Conservation (phyloP, 2,113 vertebrate species). For the Podilymbus podiceps region DNA sequence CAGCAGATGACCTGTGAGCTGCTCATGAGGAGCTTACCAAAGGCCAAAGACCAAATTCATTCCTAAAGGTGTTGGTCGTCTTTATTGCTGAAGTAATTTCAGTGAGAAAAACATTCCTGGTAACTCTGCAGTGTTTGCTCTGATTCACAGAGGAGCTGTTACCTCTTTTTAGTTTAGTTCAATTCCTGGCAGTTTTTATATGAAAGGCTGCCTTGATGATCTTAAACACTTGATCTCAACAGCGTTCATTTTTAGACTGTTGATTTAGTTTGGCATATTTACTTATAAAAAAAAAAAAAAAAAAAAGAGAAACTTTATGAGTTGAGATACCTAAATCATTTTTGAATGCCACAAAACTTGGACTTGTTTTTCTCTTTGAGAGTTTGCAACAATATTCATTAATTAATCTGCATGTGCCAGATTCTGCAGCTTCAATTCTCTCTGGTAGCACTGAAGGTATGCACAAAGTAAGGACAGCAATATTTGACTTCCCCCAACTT, state of each 20-base stretch:
- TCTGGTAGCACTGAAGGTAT: neutral
- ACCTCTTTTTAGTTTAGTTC: constrained; percentile 42
- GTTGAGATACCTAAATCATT: neutral
- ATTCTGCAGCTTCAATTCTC: neutral
- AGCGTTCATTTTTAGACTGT: constrained; percentile 20
- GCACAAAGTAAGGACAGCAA: neutral
- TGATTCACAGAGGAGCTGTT: constrained; percentile 48
- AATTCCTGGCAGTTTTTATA: constrained; percentile 38
- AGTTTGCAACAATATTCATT: neutral
- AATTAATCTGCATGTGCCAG: neutral
- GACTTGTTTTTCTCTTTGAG: neutral
- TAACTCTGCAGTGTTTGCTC: constrained; percentile 36
- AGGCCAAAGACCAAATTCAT: neutral
- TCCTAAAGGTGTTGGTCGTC: neutral
- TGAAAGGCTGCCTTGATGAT: constrained; percentile 37
- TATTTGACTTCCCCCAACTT: neutral
- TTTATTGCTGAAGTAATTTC: neutral
- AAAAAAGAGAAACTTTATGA: neutral
- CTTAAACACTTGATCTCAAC: constrained; percentile 46
- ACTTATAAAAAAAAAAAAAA: neutral
- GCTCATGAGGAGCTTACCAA: neutral
- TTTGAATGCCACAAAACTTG: neutral
- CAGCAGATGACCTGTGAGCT: neutral
- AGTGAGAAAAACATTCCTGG: neutral
- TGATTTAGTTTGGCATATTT: constrained; percentile 23